These are phyloP conservation scores for Tanypteryx hageni DNA, from an alignment of 2,888 invertebrate genomes.

Conservation along the genomic window DNA sequence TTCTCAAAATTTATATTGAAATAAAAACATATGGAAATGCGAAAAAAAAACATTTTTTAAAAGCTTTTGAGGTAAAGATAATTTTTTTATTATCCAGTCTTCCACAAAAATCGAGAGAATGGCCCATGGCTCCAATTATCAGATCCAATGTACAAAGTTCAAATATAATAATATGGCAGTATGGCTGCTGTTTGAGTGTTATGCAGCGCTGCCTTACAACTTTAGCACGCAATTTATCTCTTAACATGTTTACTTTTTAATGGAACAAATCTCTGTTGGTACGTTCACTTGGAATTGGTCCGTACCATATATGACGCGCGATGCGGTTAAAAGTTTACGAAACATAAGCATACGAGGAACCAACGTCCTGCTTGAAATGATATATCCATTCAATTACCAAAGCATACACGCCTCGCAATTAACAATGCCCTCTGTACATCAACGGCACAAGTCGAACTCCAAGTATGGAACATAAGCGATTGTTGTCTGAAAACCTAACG, in stretches of 20 bases:
- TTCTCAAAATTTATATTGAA: too few relatives aligned
- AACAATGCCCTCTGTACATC: neutral
- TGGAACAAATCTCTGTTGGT: neutral
- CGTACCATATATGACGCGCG: neutral
- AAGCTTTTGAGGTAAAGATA: too few relatives aligned
- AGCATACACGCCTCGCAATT: neutral
- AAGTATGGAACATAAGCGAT: neutral
- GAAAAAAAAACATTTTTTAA: too few relatives aligned
- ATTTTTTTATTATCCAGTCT: too few relatives aligned
- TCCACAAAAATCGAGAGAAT: too few relatives aligned
- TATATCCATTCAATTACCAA: neutral
- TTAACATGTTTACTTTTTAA: neutral
- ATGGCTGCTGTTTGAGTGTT: neutral
- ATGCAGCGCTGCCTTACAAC: neutral
- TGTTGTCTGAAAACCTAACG: neutral
- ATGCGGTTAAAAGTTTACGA: neutral
- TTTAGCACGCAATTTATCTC: neutral
- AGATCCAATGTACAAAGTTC: too few relatives aligned
- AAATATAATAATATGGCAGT: neutral
- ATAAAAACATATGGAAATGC: too few relatives aligned
- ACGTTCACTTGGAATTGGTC: neutral
- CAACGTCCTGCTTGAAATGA: neutral
- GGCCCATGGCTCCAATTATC: too few relatives aligned
- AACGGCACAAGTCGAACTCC: neutral
- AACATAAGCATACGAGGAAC: neutral